Base-by-base conservation (phyloP, 2,113 vertebrate genomes). In the Leptobrachium ailaonicum region DNA sequence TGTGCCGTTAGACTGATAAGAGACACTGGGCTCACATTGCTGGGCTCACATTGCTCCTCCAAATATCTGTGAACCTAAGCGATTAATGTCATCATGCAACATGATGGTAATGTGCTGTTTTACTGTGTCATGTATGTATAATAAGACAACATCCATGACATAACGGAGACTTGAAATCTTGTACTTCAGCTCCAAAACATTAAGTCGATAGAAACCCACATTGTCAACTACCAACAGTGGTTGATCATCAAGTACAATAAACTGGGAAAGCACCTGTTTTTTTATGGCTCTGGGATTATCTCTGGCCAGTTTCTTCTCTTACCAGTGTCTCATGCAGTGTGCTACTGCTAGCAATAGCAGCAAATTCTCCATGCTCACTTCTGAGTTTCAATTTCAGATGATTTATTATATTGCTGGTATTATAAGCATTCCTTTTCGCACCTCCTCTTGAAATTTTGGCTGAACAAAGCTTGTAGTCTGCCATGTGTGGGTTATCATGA, bases 351-450 rank as follows among this genome's bases (percentile, higher is more conserved):
- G 63, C 1, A 20, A 2, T 40, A 32, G 63, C 12, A 7, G 20
- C 32, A 66, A 66, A 66, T 66, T 66, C 63, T 1, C n/a, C 63
- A 6, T 66, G 63, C 20, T 66, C 4, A 66, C 85, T 85, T 78
- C 62, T 79, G 74, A 14, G 13, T 84, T 56, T 78, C 40, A 70
- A 68, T 78, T 83, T 45, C 0, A 32, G 80, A 85, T 84, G 83
- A 80, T 20, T 12, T 87, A 82, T 63, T 64, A 83, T 82, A 62
- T 9, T 82, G 80, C 85, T 78, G 32, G 66, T 76, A 83, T 73
- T 42, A 60, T 44, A 54, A 85, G 69, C 83, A 83, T 83, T 58
- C 5, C 32, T n/a, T 1, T 69, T 77, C 64, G 3, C 75, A 66
- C 20, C 63, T 66, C 63, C 63, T 66, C 63, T 66, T 5, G 63